Percentiles rank a stretch among this genome's conserved stretches.
These are phyloP conservation scores for Alectoris magna DNA, from an alignment of 2,797 vertebrate species.

Conservation along the genomic window DNA sequence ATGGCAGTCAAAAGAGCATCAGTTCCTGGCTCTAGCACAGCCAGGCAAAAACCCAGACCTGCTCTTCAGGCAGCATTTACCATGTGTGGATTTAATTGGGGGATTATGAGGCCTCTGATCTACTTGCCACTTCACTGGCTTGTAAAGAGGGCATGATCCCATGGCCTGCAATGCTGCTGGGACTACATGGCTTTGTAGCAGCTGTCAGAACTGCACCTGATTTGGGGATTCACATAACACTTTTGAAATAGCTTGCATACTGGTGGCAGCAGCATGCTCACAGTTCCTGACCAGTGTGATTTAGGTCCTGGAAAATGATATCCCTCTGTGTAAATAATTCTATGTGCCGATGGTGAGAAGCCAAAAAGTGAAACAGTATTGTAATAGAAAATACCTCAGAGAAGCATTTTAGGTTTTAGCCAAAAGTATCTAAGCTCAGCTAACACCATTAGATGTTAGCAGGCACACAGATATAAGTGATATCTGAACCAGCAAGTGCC, in stretches of 20 bases:
- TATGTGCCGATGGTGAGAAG: constrained; percentile 1
- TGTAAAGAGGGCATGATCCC: not conserved
- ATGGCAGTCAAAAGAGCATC: not conserved
- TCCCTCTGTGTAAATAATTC: not conserved
- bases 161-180: not conserved
- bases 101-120: not conserved
- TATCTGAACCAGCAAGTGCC: not conserved
- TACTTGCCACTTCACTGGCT: not conserved
- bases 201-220: not conserved
- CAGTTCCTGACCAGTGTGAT: not conserved
- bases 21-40: not conserved
- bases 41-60: not conserved
- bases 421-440: not conserved
- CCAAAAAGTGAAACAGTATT: not conserved
- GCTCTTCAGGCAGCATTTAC: not conserved
- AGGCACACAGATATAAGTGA: not conserved
- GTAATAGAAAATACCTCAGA: constrained; percentile 14
- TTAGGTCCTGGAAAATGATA: not conserved
- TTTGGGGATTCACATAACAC: not conserved
- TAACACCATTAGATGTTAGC: not conserved
- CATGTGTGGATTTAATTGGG: not conserved
- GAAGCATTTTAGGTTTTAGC: not conserved
- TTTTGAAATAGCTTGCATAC: not conserved
- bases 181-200: not conserved
- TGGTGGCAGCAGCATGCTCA: not conserved